These are phyloP conservation scores for Myocastor coypus DNA, from an alignment of 2,113 vertebrate genomes.

Conservation along the genomic window DNA sequence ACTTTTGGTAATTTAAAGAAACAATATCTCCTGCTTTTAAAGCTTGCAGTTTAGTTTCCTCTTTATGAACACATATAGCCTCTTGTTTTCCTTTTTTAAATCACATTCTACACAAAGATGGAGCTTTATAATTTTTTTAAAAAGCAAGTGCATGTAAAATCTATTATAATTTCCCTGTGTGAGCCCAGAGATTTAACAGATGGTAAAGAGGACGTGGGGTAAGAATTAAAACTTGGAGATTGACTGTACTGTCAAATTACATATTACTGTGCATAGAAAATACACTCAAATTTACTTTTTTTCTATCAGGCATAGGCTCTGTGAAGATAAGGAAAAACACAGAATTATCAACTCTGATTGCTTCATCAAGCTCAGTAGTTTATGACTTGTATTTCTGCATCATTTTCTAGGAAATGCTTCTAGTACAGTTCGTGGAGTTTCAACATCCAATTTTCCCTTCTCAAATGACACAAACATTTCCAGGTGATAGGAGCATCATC, in stretches of 20 bases:
- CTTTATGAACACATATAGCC: not conserved
- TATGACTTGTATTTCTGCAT: slow-evolving; percentile 7
- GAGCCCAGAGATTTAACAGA: not conserved
- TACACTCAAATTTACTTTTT: not conserved
- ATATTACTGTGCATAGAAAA: not conserved
- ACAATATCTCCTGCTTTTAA: not conserved
- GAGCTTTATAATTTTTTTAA: not conserved
- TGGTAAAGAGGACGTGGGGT: not conserved
- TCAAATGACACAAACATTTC: slow-evolving; percentile 33
- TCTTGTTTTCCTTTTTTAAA: not conserved
- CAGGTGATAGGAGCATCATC: not conserved
- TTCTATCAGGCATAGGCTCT: not conserved
- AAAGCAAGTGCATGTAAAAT: not conserved
- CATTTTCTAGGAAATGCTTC: not conserved
- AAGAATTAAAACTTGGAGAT: slow-evolving; percentile 14
- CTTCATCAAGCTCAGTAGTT: not conserved
- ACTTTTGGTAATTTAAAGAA: not conserved
- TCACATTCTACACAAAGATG: not conserved
- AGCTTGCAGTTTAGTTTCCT: not conserved
- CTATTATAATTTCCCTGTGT: not conserved
- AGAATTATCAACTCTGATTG: not conserved
- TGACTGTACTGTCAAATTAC: not conserved
- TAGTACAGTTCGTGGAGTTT: not conserved
- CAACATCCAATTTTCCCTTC: not conserved
- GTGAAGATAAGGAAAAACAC: not conserved